A percentile compares a stretch with the other conserved stretches of the same genome.
These are phyloP conservation scores for Clupea harengus DNA, from an alignment of 2,113 vertebrate genomes.

Conservation along the genomic window DNA sequence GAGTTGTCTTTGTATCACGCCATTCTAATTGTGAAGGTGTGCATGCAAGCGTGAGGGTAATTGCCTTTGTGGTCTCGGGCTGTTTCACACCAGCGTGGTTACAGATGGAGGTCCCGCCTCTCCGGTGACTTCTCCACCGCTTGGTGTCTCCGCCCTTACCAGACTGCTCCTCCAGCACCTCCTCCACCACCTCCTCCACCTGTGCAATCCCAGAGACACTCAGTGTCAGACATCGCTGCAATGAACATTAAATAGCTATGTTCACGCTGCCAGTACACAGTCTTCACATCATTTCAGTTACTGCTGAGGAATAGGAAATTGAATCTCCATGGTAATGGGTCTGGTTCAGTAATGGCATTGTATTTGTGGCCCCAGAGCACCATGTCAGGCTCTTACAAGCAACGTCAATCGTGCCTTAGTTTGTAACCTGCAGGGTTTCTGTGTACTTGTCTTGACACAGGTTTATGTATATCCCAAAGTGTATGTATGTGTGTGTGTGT, in stretches of 20 bases:
- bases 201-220: not conserved
- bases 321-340: not conserved
- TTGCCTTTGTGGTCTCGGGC: not conserved
- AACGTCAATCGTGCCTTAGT: not conserved
- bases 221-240: not conserved
- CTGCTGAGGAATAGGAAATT: not conserved
- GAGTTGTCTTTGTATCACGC: not conserved
- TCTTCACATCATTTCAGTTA: not conserved
- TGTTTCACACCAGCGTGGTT: not conserved
- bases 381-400: not conserved
- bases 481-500: not conserved
- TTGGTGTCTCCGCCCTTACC: not conserved
- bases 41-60: not conserved
- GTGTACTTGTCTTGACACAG: not conserved
- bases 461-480: not conserved
- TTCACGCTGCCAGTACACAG: not conserved
- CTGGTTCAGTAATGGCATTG: not conserved
- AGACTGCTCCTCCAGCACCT: not conserved
- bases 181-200: not conserved
- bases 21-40: not conserved
- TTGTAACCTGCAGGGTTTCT: not conserved
- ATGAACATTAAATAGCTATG: not conserved
- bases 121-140: not conserved
- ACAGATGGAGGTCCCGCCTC: not conserved
- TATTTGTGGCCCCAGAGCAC: not conserved